Conservation (phyloP, 2,888 invertebrate genomes). For the Cecidostiba fungosa region DNA sequence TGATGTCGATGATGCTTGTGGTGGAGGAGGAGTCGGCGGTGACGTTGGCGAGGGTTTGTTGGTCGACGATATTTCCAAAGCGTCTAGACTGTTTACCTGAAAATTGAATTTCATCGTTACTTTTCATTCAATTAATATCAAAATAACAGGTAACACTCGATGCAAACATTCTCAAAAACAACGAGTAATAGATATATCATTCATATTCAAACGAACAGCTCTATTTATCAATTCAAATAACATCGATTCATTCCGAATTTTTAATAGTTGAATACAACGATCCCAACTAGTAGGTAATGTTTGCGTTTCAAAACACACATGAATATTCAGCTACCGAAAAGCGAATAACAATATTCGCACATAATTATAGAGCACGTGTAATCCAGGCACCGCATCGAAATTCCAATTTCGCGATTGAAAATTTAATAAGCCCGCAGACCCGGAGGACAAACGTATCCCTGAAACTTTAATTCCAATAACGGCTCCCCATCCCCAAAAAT, state of each 20-base stretch:
- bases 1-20: slow-evolving; percentile 1
- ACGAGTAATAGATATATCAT: neutral
- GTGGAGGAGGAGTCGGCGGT: slow-evolving; percentile 1
- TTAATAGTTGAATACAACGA: neutral
- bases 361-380: neutral
- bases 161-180: neutral
- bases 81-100: slow-evolving; percentile 41
- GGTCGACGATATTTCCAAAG: slow-evolving; percentile 17
- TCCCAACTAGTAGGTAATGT: neutral
- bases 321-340: neutral
- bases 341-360: neutral
- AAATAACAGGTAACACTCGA: neutral
- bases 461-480: slow-evolving; percentile 10
- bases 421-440: neutral
- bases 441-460: neutral
- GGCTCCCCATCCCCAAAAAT: neutral
- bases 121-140: neutral
- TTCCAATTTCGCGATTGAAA: neutral
- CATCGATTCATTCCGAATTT: neutral
- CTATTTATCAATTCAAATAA: slow-evolving; percentile 1
- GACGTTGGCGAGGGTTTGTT: slow-evolving; percentile 10
- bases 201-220: neutral
- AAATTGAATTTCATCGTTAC: neutral
- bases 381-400: neutral
- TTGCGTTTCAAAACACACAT: neutral